Conservation (phyloP, 2,888 invertebrate genomes). For the Neocrepidodera transversa region DNA sequence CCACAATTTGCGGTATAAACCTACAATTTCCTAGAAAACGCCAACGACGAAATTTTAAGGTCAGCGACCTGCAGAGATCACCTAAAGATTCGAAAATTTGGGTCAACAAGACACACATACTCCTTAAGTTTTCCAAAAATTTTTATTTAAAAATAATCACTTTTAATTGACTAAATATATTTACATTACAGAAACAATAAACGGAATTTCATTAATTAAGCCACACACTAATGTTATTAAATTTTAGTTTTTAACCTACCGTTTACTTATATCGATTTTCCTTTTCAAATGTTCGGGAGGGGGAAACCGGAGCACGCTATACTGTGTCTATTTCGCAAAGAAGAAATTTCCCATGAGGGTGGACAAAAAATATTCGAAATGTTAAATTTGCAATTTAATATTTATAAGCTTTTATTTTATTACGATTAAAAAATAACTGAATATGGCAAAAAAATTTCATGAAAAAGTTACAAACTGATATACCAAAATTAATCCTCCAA, state of each 20-base stretch:
- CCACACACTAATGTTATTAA: conserved; percentile 1
- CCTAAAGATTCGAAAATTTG: conserved; percentile 16
- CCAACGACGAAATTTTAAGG: conserved; percentile 15
- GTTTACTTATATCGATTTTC: conserved; percentile 21
- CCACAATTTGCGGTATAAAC: not conserved
- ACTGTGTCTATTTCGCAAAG: not conserved
- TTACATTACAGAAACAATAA: not conserved
- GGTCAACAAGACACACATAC: conserved; percentile 6
- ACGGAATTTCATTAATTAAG: not conserved
- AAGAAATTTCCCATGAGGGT: not conserved
- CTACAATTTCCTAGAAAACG: conserved; percentile 14
- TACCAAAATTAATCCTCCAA: no score
- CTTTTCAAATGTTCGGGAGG: conserved; percentile 10
- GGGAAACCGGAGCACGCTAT: conserved; percentile 18
- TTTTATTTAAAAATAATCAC: no score
- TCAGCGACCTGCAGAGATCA: conserved; percentile 18
- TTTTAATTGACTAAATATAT: no score
- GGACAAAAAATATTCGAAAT: conserved; percentile 1
- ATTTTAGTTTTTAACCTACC: conserved; percentile 18
- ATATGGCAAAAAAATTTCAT: no score
- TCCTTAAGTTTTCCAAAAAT: not conserved
- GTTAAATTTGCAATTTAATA: no score
- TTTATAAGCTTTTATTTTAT: no score
- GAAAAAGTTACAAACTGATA: no score
- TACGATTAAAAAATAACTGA: no score